A percentile compares a stretch with the other conserved stretches of the same genome.
Evolutionary conservation across 2,888 invertebrate species (phyloP).

Genomic region (Apomyelois bistriatella): DNA sequence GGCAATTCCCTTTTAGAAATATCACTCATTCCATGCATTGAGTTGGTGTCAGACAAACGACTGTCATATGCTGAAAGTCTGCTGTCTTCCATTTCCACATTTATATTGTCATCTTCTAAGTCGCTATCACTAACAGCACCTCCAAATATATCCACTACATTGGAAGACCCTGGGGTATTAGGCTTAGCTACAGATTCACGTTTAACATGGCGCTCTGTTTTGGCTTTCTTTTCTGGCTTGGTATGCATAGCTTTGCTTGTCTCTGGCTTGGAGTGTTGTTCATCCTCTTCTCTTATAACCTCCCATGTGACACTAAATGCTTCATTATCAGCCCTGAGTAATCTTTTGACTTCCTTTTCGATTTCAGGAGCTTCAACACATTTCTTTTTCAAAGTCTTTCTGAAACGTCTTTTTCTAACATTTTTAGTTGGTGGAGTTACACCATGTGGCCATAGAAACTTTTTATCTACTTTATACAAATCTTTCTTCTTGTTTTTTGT

Average conservation of each 20-base stretch:
- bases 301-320: conserved; percentile 94
- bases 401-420: conserved; percentile 93
- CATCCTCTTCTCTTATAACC: conserved; percentile 92
- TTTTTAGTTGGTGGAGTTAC: conserved; percentile 98
- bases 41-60: conserved; percentile 82
- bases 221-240: conserved; percentile 57
- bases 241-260: conserved; percentile 30
- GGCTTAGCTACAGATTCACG: conserved; percentile 29
- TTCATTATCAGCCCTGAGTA: conserved; percentile 95
- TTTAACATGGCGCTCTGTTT: conserved; percentile 37
- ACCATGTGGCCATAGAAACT: conserved; percentile 97
- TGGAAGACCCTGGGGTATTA: conserved; percentile 49
- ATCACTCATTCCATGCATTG: conserved; percentile 49
- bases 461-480: conserved; percentile 90
- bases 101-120: conserved; percentile 86
- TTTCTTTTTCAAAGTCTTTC: conserved; percentile 97
- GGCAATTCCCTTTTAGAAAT: conserved; percentile 40
- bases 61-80: conserved; percentile 87
- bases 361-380: conserved; percentile 98
- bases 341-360: conserved; percentile 97
- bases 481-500: conserved; percentile 91
- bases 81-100: conserved; percentile 90
- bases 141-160: conserved; percentile 90
- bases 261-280: conserved; percentile 70
- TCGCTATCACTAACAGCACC: conserved; percentile 95